Base-by-base conservation (phyloP, 1,140 invertebrate genomes). In the Drosophila miranda region DNA sequence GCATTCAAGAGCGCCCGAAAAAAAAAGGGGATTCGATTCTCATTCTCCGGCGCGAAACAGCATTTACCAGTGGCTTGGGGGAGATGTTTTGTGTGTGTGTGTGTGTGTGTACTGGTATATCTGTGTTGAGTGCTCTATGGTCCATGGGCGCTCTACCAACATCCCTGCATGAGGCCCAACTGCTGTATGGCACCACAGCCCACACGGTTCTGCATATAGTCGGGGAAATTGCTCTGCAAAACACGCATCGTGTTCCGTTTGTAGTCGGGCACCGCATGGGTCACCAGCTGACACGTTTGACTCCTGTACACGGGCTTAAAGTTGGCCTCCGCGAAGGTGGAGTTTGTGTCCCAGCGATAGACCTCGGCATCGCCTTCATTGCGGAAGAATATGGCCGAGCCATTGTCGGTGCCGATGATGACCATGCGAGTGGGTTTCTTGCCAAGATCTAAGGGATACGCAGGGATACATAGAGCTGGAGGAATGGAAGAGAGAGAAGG, bases 161-260 rank as follows among this genome's bases (percentile, higher is more conserved):
- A 91, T 6, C 90, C 91, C 73, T 91, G 92, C 90, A 93, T 91
- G 19, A 93, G 57, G 13, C 71, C 89, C n/a, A 94, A 77, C 13
- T 92, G 91, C 64, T 94, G 93, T 11, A 92, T 90, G 28, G 92
- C 92, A 3, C 93, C 93, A 70, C 93, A 94, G 11, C 94, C 94
- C 13, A 94, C 92, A 8, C 92, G 93, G 53, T 92, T 93, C 51
- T 93, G 91, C 78, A 94, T 92, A 73, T 91, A 95, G 89, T 94
- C 93, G 0, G 92, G 93, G 78, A 94, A 94, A 78, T 94, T 94
- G 50, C 93, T 93, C 73, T 94, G 93, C 42, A 95, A 78, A 3
- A 94, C 91, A 6, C 94, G 87, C 92, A 94, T 93, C 49, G 91
- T 90, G n/a, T 90, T 91, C 2, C 92, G 89, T 28, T 91, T 92